A percentile compares a stretch with the other conserved stretches of the same genome.
Conservation (phyloP, 35 echinoderm and acorn worm genomes). For the Acanthaster planci region DNA sequence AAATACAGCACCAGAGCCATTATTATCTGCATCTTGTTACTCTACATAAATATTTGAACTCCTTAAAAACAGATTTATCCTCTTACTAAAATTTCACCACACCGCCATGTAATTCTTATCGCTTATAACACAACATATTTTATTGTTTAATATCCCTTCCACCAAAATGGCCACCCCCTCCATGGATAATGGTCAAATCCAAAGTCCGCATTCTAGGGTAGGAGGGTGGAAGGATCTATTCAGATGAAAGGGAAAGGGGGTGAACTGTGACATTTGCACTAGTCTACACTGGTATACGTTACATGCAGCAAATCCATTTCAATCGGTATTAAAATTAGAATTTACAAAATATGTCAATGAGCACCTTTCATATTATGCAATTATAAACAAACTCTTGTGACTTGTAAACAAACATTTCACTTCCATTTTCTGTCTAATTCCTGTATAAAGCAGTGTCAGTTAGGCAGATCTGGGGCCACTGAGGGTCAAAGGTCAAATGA, state of each 20-base stretch:
- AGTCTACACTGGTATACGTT: constrained; percentile 10
- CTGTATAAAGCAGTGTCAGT: no score
- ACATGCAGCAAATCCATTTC: constrained; percentile 31
- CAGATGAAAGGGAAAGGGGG: constrained; percentile 3
- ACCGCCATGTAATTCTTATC: background rate
- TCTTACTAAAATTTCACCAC: background rate
- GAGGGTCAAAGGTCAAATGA: no score
- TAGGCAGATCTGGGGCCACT: no score
- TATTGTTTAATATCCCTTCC: no score
- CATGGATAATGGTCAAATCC: background rate
- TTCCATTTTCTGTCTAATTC: no score
- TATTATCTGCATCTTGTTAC: background rate
- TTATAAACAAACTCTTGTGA: no score
- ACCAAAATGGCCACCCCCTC: background rate
- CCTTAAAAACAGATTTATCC: constrained; percentile 1
- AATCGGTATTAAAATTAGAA: background rate
- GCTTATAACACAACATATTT: background rate
- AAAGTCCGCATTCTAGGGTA: background rate
- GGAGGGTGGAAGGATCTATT: background rate
- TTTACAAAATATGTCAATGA: constrained; percentile 14
- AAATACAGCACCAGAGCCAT: background rate
- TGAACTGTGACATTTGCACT: background rate
- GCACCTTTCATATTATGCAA: background rate
- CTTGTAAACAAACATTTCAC: no score
- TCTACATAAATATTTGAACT: background rate